Conservation (phyloP, 2,888 invertebrate species). For the Athripsodes cinereus region DNA sequence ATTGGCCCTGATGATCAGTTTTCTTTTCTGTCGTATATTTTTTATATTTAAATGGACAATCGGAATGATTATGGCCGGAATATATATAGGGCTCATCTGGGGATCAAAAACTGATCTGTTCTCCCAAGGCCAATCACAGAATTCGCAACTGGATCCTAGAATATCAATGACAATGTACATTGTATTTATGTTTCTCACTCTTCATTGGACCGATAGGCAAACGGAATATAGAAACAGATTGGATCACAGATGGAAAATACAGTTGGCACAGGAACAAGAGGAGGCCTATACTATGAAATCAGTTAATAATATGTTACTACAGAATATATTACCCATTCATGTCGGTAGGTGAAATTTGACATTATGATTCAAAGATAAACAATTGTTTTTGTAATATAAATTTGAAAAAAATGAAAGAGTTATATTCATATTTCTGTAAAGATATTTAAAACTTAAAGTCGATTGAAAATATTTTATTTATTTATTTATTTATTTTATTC, state of each 20-base stretch:
- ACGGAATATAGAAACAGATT: conserved; percentile 84
- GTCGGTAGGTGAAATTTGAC: conserved; percentile 59
- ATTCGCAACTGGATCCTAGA: conserved; percentile 60
- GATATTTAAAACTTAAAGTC: too few species aligned
- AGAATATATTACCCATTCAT: conserved; percentile 89
- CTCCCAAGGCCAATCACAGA: conserved; percentile 60
- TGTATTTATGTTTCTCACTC: conserved; percentile 64
- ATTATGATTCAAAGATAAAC: too few species aligned
- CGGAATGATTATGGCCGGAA: conserved; percentile 56
- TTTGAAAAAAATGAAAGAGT: too few species aligned
- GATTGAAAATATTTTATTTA: too few species aligned
- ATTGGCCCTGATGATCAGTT: conserved; percentile 61
- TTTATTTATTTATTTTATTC: too few species aligned
- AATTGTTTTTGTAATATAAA: too few species aligned
- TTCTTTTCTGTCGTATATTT: conserved; percentile 79
- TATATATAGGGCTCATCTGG: conserved; percentile 67
- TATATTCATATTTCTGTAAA: too few species aligned
- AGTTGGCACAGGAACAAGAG: conserved; percentile 75
- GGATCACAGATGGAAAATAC: conserved; percentile 64
- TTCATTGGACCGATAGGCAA: conserved; percentile 83
- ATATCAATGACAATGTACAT: conserved; percentile 70
- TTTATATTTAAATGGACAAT: conserved; percentile 74
- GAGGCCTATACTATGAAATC: conserved; percentile 81
- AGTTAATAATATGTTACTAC: conserved; percentile 81
- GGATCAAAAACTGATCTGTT: conserved; percentile 52